These are phyloP conservation scores for Morpho achilles DNA, from an alignment of 2,888 invertebrate species.

Conservation along the genomic window DNA sequence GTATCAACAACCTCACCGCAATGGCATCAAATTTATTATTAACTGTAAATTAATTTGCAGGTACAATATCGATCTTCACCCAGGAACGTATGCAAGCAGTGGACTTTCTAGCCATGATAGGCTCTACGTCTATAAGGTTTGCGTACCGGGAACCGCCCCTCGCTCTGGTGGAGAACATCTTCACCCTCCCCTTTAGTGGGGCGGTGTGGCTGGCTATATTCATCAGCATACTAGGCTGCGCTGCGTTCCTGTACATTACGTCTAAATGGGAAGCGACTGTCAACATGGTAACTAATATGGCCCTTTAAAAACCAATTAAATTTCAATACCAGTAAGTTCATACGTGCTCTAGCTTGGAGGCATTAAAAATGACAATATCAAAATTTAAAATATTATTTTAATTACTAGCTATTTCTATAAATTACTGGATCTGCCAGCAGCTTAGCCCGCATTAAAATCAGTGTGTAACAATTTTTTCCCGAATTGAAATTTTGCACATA, in stretches of 20 bases:
- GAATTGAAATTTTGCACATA: too few relatives aligned
- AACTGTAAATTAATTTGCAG: conserved; percentile 33
- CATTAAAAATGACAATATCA: too few relatives aligned
- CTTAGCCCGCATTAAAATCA: too few relatives aligned
- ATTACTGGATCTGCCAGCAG: too few relatives aligned
- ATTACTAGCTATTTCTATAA: too few relatives aligned
- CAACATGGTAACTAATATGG: conserved; percentile 48
- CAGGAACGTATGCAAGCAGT: conserved; percentile 60
- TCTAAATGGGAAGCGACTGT: conserved; percentile 69
- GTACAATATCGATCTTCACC: conserved; percentile 63
- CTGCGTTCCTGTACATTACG: conserved; percentile 64
- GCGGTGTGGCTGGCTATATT: conserved; percentile 81
- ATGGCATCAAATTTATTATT: too few relatives aligned
- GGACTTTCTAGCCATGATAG: conserved; percentile 78
- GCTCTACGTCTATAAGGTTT: conserved; percentile 75
- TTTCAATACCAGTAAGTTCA: too few relatives aligned
- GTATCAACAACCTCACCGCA: too few relatives aligned
- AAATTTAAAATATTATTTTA: too few relatives aligned
- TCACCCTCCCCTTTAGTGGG: conserved; percentile 81
- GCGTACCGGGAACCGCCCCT: conserved; percentile 82
- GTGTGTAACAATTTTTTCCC: too few relatives aligned
- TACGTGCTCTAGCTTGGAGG: too few relatives aligned
- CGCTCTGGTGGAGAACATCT: conserved; percentile 82
- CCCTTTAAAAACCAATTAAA: neutral
- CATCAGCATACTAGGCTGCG: conserved; percentile 66